Evolutionary conservation across 2,888 invertebrate species (phyloP).

Genomic region (Dendrolimus pini): DNA sequence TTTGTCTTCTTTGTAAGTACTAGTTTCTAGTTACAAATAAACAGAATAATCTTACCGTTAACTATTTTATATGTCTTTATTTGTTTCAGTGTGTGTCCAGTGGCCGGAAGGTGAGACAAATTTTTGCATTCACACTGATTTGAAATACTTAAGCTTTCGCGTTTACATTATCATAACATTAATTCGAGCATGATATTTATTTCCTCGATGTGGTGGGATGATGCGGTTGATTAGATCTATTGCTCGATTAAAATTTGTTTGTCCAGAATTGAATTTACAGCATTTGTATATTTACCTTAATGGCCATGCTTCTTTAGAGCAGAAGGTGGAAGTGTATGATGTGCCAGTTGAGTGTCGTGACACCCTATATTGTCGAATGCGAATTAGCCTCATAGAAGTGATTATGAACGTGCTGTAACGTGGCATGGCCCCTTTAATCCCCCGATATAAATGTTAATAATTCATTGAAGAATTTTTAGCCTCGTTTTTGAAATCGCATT

Average conservation of each 20-base stretch:
- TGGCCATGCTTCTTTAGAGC: conserved; percentile 58
- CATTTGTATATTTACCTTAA: conserved; percentile 40
- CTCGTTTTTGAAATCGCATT: conserved; percentile 38
- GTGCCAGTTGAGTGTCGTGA: neutral
- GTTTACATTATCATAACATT: conserved; percentile 65
- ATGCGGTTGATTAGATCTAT: conserved; percentile 55
- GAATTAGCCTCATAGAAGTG: conserved; percentile 14
- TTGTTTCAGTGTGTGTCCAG: conserved; percentile 92
- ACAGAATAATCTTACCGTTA: no score
- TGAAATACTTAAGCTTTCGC: conserved; percentile 50
- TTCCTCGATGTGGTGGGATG: conserved; percentile 57
- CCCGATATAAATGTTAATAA: conserved; percentile 43
- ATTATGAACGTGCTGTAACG: conserved; percentile 39
- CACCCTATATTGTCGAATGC: conserved; percentile 1
- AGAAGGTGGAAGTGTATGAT: conserved; percentile 10
- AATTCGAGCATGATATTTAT: conserved; percentile 66
- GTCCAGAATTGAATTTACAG: conserved; percentile 46
- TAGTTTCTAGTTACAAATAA: conserved; percentile 20
- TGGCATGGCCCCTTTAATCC: conserved; percentile 40
- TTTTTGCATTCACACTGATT: conserved; percentile 19
- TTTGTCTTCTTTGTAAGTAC: conserved; percentile 43
- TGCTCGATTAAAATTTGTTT: conserved; percentile 53
- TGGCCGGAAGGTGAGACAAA: conserved; percentile 89
- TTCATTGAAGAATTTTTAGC: conserved; percentile 30
- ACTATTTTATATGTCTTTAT: conserved; percentile 25